Percentiles rank a stretch among this genome's conserved stretches.
These are phyloP conservation scores for Metopolophium dirhodum DNA, from an alignment of 1,140 invertebrate genomes.

Conservation along the genomic window DNA sequence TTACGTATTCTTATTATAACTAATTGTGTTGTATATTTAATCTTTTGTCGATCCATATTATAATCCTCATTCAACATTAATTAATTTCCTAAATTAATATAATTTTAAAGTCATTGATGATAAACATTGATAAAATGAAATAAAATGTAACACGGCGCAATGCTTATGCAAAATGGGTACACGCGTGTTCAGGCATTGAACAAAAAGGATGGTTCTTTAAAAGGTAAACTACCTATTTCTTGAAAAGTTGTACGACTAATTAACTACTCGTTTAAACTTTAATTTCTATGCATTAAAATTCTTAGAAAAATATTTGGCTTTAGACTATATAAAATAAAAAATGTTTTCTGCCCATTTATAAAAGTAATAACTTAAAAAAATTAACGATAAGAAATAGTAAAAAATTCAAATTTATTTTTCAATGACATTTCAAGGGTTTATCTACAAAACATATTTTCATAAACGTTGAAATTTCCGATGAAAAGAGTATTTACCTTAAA, in stretches of 20 bases:
- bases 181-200: not conserved
- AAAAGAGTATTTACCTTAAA: not conserved
- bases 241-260: not conserved
- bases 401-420: too few relatives aligned
- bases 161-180: not conserved
- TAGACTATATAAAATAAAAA: too few relatives aligned
- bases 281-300: not conserved
- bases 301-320: not conserved
- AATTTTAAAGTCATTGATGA: not conserved
- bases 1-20: too few relatives aligned
- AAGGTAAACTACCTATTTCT: not conserved
- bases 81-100: too few relatives aligned
- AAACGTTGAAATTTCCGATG: not conserved
- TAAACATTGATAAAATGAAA: not conserved
- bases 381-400: too few relatives aligned
- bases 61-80: too few relatives aligned
- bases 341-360: not conserved
- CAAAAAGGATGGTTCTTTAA: not conserved
- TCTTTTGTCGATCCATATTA: too few relatives aligned
- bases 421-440: too few relatives aligned
- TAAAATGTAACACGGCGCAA: not conserved
- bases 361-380: not conserved
- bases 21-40: too few relatives aligned
- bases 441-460: not conserved
- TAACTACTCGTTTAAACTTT: not conserved